These are phyloP conservation scores for Pandemis heparana DNA, from an alignment of 2,888 invertebrate species.

Conservation along the genomic window DNA sequence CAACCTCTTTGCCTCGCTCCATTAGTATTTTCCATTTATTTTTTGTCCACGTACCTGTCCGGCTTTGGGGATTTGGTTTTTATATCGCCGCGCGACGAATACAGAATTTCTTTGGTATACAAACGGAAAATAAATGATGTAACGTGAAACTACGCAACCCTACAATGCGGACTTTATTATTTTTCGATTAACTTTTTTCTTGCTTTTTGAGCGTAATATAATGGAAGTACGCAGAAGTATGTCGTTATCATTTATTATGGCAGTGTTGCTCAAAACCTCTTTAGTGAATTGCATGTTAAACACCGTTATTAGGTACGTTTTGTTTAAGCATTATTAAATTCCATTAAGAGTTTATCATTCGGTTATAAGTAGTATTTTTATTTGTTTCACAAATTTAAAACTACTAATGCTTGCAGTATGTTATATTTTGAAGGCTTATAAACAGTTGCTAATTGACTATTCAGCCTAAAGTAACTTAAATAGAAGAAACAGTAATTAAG, in stretches of 20 bases:
- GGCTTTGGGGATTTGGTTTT: slow-evolving; percentile 82
- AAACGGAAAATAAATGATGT: slow-evolving; percentile 80
- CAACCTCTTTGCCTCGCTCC: slow-evolving; percentile 80
- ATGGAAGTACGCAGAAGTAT: slow-evolving; percentile 42
- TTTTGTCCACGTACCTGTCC: slow-evolving; percentile 85
- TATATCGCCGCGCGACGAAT: slow-evolving; percentile 81
- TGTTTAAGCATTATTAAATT: not conserved
- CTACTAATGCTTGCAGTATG: not conserved
- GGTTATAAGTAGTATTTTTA: not conserved
- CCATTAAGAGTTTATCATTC: not conserved
- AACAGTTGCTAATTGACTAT: slow-evolving; percentile 24
- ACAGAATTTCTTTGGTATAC: slow-evolving; percentile 79
- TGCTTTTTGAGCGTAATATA: slow-evolving; percentile 36
- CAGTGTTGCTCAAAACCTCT: slow-evolving; percentile 22
- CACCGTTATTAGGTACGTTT: slow-evolving; percentile 3
- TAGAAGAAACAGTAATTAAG: slow-evolving; percentile 30
- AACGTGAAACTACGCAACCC: slow-evolving; percentile 70
- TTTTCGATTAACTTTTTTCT: slow-evolving; percentile 72
- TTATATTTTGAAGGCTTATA: slow-evolving; percentile 21
- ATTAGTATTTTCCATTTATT: slow-evolving; percentile 86
- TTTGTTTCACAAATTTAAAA: not conserved
- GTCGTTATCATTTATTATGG: slow-evolving; percentile 43
- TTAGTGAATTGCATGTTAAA: slow-evolving; percentile 15
- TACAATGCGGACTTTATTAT: slow-evolving; percentile 64
- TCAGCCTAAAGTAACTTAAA: slow-evolving; percentile 17